Evolutionary conservation across 2,797 vertebrate genomes (phyloP), one percentile per base, ranked within the genome.

Genomic region (Eulemur coronatus): DNA sequence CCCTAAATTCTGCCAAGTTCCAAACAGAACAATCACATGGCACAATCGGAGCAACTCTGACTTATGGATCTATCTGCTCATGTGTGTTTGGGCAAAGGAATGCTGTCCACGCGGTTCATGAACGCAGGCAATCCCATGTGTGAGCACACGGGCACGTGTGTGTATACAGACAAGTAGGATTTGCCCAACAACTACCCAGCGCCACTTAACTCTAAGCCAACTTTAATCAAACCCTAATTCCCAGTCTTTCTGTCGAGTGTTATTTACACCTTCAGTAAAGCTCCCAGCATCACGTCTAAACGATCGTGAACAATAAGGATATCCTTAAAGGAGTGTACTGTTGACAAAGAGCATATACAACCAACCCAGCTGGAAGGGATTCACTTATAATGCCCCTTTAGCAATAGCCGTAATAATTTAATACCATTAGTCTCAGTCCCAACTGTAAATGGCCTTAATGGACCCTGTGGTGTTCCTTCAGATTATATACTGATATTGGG

Each of bases 371-470:
- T 96, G 90, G 89, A 87, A 96, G 86, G 91, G 96, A 98, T 98
- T 97, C 97, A 96, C 98, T 98, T 95, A 91, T 92, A 97, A 98
- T 91, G 84, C 94, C 94, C 96, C 26, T 0, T 91, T 89, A 98
- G 97, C 89, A 97, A 97, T 84, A 50, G 92, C 91, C 95, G 3
- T 96, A 95, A 98, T 75, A 96, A 92, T 97, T 97, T 97, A 98
- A 97, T 96, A 94, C 97, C 97, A 97, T 98, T 97, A 97, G 97
- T 94, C 95, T 94, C 96, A 81, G 72, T 11, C 94, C 92, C 97
- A 98, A 98, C 92, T 97, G 98, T 93, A 98, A 98, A 97, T 97
- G 98, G 97, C 84, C 96, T 97, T 98, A 98, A 98, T 97, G 98
- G 98, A 97, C 97, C 97, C 97, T 96, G 91, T 17, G 95, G 96